Base-by-base conservation (phyloP, 2,888 invertebrate species). In the Pegoplata infirma region DNA sequence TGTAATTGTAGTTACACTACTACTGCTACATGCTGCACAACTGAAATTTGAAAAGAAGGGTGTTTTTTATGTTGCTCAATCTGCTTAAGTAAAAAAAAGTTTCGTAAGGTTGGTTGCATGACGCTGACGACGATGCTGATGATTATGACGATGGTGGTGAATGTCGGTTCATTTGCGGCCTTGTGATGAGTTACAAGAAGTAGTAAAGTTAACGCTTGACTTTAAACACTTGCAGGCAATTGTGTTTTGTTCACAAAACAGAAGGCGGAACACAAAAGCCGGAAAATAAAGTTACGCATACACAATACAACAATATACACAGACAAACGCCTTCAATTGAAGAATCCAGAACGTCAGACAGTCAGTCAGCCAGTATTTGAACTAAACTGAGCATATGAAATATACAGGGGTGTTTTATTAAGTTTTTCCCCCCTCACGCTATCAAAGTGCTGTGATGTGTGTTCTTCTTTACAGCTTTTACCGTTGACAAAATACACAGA, bases 231-330 rank as follows among this genome's bases (percentile, higher is more conserved):
- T 85, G 82, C 83, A 84, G 83, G 72, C 76, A 86, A 86, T 84
- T 87, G 74, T 86, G 84, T 86, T 83, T 84, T 83, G 79, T 68
- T 69, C 56, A 44, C n/a, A 66, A 79, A 88, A 86, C 87, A 88
- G 87, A 88, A 87, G 88, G 88, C 87, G 87, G 87, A 88, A 87
- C 85, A 87, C 87, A 86, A 88, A 86, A 84, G 84, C 84, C 88
- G 88, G 86, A 86, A 87, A 87, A 85, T 86, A 87, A 87, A 88
- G 85, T 83, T 84, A 83, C 83, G 81, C 81, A 67, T 59, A 55
- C 28, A 61, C 44, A 64, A 21, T 25, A 16, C n/a, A 17, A 61
- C 44, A 64, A 21, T 25, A 16, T 7, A 17, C 12, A 36, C 64
- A 44, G 47, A 16, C 69, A 56, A 63, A 66, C 36, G 75, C 75